A percentile compares a stretch with the other conserved stretches of the same genome.
These are phyloP conservation scores for Erpetoichthys calabaricus DNA, from an alignment of 2,797 vertebrate species.

Conservation along the genomic window DNA sequence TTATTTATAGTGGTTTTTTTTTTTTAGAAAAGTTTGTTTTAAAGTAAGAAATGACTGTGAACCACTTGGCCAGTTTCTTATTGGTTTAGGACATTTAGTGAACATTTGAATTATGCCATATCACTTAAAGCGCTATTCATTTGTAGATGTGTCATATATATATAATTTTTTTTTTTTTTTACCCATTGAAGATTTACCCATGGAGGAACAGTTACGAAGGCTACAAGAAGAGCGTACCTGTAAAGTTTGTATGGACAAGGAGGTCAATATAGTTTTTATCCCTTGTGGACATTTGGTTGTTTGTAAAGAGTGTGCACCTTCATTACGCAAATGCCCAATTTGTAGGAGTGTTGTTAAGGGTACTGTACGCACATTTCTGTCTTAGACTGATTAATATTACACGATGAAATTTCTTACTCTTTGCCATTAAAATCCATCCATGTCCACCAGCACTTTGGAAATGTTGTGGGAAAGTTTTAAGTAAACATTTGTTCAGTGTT, in stretches of 20 bases:
- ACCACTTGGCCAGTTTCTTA: too few relatives aligned
- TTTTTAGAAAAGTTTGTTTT: too few relatives aligned
- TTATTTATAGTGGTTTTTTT: too few relatives aligned
- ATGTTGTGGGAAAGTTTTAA: too few relatives aligned
- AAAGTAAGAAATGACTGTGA: too few relatives aligned
- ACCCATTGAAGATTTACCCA: slow-evolving; percentile 62
- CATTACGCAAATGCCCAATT: slow-evolving; percentile 87
- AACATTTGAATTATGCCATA: background rate
- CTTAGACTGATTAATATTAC: slow-evolving; percentile 37
- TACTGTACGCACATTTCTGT: slow-evolving; percentile 90
- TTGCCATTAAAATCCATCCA: slow-evolving; percentile 6
- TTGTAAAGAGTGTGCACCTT: slow-evolving; percentile 89
- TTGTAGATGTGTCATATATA: background rate
- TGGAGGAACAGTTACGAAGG: slow-evolving; percentile 87
- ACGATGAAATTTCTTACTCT: slow-evolving; percentile 19
- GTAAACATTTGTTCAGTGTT: too few relatives aligned
- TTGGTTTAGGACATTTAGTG: too few relatives aligned
- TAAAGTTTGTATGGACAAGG: slow-evolving; percentile 97
- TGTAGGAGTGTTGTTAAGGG: slow-evolving; percentile 88
- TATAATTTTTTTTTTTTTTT: too few relatives aligned
- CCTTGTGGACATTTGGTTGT: slow-evolving; percentile 95
- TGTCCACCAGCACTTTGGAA: too few relatives aligned
- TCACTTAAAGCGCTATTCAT: background rate
- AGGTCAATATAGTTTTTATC: slow-evolving; percentile 95
- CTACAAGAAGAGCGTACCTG: slow-evolving; percentile 92